A percentile compares a stretch with the other conserved stretches of the same genome.
These are phyloP conservation scores for Ptilorrhoa leucosticta DNA, from an alignment of 2,113 vertebrate genomes.

Conservation along the genomic window DNA sequence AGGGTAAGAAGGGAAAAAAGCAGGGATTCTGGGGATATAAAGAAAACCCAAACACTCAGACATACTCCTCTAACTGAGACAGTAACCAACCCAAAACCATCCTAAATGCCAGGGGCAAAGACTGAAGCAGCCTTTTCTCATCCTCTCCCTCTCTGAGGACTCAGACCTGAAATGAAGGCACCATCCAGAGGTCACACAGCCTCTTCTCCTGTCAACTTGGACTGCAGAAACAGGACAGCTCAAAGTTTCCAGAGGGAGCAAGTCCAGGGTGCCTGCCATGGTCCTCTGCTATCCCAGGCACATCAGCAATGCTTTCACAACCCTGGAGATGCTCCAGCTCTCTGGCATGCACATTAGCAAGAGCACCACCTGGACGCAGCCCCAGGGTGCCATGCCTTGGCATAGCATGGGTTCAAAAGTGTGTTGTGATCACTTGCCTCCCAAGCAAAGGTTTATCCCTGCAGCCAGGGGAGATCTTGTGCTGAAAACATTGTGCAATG, in stretches of 20 bases:
- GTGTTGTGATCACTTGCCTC: rapidly evolving
- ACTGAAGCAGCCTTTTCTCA: neutral
- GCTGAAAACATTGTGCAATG: rapidly evolving
- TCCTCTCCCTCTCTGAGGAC: neutral
- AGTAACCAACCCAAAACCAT: neutral
- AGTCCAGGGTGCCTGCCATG: rapidly evolving
- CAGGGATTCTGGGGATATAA: neutral
- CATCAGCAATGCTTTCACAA: neutral
- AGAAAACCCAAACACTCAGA: neutral
- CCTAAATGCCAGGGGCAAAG: neutral
- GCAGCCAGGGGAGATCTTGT: neutral
- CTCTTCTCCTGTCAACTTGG: neutral
- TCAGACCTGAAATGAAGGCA: neutral
- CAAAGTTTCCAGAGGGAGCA: neutral
- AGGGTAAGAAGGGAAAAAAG: neutral
- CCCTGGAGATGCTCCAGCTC: neutral
- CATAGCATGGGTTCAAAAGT: neutral
- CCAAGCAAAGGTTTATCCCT: neutral
- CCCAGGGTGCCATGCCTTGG: neutral
- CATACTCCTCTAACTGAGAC: neutral
- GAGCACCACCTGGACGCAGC: neutral
- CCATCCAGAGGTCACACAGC: neutral
- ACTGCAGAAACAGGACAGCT: neutral
- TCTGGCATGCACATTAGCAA: rapidly evolving
- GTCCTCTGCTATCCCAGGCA: neutral